A percentile compares a stretch with the other conserved stretches of the same genome.
These are phyloP conservation scores for Lasioglossum baleicum DNA, from an alignment of 1,140 invertebrate species.

Conservation along the genomic window DNA sequence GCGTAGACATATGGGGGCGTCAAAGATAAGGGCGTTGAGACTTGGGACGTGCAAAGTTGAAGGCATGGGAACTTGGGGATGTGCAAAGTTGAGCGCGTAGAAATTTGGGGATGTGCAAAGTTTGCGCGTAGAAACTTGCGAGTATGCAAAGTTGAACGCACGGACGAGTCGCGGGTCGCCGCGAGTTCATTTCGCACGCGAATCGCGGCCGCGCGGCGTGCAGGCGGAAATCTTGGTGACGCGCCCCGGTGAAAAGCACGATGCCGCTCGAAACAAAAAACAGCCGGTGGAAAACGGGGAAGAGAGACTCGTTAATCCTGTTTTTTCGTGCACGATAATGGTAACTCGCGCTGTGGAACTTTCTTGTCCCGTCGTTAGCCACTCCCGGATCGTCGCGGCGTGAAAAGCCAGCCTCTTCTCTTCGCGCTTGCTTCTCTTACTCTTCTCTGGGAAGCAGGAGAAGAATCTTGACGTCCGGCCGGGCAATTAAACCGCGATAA, in stretches of 20 bases:
- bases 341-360: slow-evolving; percentile 44
- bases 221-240: background rate
- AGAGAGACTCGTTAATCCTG: slow-evolving; percentile 52
- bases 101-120: too few species aligned
- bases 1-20: too few species aligned
- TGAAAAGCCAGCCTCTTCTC: slow-evolving; percentile 34
- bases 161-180: too few species aligned
- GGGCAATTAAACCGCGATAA: slow-evolving; percentile 50
- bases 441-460: too few species aligned
- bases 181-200: background rate
- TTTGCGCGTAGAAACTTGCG: too few species aligned
- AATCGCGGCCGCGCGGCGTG: background rate
- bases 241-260: too few species aligned
- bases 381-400: slow-evolving; percentile 12
- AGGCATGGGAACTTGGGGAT: too few species aligned
- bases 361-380: slow-evolving; percentile 51
- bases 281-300: background rate
- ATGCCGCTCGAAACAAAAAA: background rate
- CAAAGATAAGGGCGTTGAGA: too few species aligned
- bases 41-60: too few species aligned
- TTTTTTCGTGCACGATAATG: slow-evolving; percentile 54
- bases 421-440: background rate
- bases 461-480: slow-evolving; percentile 25
- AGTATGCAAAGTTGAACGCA: too few species aligned
- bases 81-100: too few species aligned